Evolutionary conservation across 2,113 vertebrate genomes (phyloP), one percentile per base, ranked within the genome.

Genomic region (Xyliphius kryptos): DNA sequence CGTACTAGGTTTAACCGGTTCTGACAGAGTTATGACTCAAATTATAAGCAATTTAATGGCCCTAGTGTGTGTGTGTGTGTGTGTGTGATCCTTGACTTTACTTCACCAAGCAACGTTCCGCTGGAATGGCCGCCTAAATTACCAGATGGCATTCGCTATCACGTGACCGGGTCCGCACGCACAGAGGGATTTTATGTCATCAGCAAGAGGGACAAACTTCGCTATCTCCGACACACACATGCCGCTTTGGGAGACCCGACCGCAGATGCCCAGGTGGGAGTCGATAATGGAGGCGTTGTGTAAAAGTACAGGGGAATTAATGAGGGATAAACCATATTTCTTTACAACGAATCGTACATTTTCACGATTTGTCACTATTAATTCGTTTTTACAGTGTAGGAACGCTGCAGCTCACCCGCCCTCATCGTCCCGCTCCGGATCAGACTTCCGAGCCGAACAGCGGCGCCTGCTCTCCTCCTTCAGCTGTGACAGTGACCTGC

Each of bases 181-280:
- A 94, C 86, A 0, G 96, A 99, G 82, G 96, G 96, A 53, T 99
- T 93, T 77, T 99, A 99, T 78, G 91, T 87, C 84, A 97, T 98
- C 26, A 93, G 93, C 78, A 89, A 88, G 81, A 92, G 88, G 69
- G 95, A 99, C 71, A 98, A 99, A 84, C 77, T 92, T 14, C 91
- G 86, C 83, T 95, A 98, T 87, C 89, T 94, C 80, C 86, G 87
- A 70, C 85, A 84, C 43, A 86, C 82, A 66, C 87, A 84, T 17
- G 83, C 80, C n/a, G 73, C 83, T 61, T 77, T 81, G 0, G 89
- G 92, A 3, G 88, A 90, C 69, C 87, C 86, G 32, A 83, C 89
- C 3, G 68, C 87, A 4, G 87, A 90, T 62, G 81, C 87, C 2
- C 92, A 94, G 91, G 95, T 97, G 79, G 75, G 72, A 32, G n/a